Percentiles rank a stretch among this genome's conserved stretches.
phyloP scores from a whole-genome alignment of 2,888 invertebrate species.

The Dicranocentrus wangi region DNA sequence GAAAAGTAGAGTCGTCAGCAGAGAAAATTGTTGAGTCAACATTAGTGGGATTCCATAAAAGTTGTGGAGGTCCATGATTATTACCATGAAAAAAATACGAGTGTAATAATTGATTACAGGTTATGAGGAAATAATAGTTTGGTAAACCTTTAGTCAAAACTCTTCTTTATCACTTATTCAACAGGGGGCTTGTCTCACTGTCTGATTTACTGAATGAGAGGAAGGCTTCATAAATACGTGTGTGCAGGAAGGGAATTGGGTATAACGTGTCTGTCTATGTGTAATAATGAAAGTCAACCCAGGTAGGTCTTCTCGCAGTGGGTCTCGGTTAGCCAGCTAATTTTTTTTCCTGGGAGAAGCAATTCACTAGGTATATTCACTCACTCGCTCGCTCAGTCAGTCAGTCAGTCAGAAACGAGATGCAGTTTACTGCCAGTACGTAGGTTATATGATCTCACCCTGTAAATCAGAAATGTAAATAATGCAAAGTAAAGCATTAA shows the following conservation, averaged over 20 bases:
- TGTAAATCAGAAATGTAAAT: slow-evolving; percentile 63
- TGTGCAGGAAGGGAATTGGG: not conserved
- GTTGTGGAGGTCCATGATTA: slow-evolving; percentile 61
- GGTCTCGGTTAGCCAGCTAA: too few relatives aligned
- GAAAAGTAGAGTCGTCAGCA: too few relatives aligned
- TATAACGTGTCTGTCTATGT: not conserved
- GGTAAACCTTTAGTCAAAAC: slow-evolving; percentile 58
- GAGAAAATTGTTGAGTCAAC: too few relatives aligned
- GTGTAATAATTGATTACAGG: slow-evolving; percentile 66
- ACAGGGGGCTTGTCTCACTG: slow-evolving; percentile 8
- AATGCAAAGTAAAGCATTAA: slow-evolving; percentile 55
- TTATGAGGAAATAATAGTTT: slow-evolving; percentile 61
- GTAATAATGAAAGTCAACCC: not conserved
- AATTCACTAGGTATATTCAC: too few relatives aligned
- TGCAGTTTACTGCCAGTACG: not conserved
- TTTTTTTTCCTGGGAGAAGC: too few relatives aligned
- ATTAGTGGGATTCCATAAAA: too few relatives aligned
- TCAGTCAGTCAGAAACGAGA: too few relatives aligned
- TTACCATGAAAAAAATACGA: slow-evolving; percentile 43
- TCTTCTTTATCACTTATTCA: slow-evolving; percentile 67
- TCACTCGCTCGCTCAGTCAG: too few relatives aligned
- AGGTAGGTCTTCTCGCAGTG: too few relatives aligned
- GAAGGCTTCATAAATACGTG: too few relatives aligned
- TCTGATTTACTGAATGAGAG: not conserved
- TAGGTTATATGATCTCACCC: slow-evolving; percentile 35